Evolutionary conservation across 2,888 invertebrate genomes (phyloP).

Genomic region (Marronus borbonicus): DNA sequence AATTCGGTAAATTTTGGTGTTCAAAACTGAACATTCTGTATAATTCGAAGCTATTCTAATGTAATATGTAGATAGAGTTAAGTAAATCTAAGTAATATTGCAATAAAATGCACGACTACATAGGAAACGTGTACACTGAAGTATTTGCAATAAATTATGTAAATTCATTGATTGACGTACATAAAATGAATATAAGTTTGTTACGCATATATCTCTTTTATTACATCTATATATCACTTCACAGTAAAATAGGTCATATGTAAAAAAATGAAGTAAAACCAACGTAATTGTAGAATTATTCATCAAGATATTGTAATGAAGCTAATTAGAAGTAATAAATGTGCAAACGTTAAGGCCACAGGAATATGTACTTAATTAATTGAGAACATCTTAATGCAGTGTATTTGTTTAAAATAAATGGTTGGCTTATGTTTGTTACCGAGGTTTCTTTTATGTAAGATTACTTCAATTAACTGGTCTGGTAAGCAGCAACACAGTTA

Average conservation of each 20-base stretch:
- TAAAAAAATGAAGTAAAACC: conserved; percentile 16
- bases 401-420: no score
- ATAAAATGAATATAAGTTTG: neutral
- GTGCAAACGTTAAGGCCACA: conserved; percentile 15
- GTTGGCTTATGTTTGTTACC: neutral
- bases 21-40: no score
- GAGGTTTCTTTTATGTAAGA: conserved; percentile 15
- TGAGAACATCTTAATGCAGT: neutral
- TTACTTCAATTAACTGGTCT: conserved; percentile 28
- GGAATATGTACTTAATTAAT: conserved; percentile 24
- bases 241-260: conserved; percentile 29
- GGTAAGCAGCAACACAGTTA: neutral
- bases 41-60: no score
- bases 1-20: no score
- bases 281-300: conserved; percentile 22
- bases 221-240: conserved; percentile 15
- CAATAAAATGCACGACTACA: no score
- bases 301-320: conserved; percentile 27
- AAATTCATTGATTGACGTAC: neutral
- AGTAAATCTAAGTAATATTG: no score
- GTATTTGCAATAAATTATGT: neutral
- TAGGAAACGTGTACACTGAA: neutral
- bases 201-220: neutral
- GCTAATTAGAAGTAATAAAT: conserved; percentile 35
- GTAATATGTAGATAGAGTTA: no score